Evolutionary conservation across 2,888 invertebrate species (phyloP).

Genomic region (Callyntrura sp.): DNA sequence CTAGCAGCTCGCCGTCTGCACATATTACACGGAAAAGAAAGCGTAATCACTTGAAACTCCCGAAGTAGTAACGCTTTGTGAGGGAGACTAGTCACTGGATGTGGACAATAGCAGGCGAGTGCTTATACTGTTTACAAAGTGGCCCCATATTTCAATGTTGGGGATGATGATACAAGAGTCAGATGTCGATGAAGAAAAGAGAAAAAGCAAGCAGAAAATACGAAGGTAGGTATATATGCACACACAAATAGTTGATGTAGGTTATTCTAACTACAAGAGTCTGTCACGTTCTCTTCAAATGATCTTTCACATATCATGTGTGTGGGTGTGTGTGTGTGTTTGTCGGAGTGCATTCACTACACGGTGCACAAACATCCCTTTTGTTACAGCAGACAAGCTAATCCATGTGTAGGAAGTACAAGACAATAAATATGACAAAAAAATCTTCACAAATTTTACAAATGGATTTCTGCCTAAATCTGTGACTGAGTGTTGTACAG

Average conservation of each 20-base stretch:
- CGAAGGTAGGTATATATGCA: background rate
- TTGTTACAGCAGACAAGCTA: background rate
- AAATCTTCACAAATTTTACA: too few relatives aligned
- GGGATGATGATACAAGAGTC: conserved; percentile 62
- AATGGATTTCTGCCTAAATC: too few relatives aligned
- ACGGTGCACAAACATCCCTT: background rate
- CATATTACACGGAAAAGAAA: conserved; percentile 12
- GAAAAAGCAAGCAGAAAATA: conserved; percentile 2
- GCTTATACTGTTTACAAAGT: conserved; percentile 72
- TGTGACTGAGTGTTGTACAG: too few relatives aligned
- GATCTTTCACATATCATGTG: background rate
- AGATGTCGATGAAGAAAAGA: conserved; percentile 56
- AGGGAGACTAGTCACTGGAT: background rate
- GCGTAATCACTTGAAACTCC: conserved; percentile 8
- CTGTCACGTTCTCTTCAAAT: conserved; percentile 13
- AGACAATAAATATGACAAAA: conserved; percentile 7
- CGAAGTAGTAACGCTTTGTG: background rate
- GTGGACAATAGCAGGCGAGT: background rate
- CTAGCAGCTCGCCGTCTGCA: background rate
- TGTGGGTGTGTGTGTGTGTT: too few relatives aligned
- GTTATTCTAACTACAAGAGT: background rate
- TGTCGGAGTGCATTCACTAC: background rate
- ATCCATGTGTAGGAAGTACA: background rate
- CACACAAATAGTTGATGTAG: background rate
- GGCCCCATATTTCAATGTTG: conserved; percentile 67